Conservation (phyloP, 2,888 invertebrate species). For the Omphaloscelis lunosa region DNA sequence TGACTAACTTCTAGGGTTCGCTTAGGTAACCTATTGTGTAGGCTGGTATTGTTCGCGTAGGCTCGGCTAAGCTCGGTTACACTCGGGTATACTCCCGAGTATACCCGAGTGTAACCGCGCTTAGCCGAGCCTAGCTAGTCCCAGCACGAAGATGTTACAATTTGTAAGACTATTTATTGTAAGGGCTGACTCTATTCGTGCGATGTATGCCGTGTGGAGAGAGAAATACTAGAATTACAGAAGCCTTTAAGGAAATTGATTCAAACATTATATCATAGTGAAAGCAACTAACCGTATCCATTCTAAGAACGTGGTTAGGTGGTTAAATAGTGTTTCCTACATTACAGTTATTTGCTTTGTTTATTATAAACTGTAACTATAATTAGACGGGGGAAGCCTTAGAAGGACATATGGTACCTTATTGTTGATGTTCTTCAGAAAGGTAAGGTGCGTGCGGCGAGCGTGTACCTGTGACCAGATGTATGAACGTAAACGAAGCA, state of each 20-base stretch:
- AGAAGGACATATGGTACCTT: not conserved
- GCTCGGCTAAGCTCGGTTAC: constrained; percentile 9
- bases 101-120: no score
- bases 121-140: no score
- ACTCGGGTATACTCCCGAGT: constrained; percentile 3
- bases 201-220: not conserved
- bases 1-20: constrained; percentile 12
- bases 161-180: constrained; percentile 35
- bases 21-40: constrained; percentile 54
- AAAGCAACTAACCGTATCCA: not conserved
- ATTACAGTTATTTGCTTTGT: not conserved
- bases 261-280: not conserved
- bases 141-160: constrained; percentile 15
- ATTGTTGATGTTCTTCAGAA: not conserved
- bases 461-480: not conserved
- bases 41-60: constrained; percentile 31
- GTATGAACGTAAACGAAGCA: not conserved
- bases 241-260: not conserved
- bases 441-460: no score
- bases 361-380: not conserved
- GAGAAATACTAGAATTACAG: not conserved
- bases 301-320: not conserved
- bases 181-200: not conserved
- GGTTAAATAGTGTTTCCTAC: not conserved
- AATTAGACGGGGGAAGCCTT: not conserved